These are phyloP conservation scores for Periophthalmus modestus DNA, from an alignment of 2,113 vertebrate genomes.

Conservation along the genomic window DNA sequence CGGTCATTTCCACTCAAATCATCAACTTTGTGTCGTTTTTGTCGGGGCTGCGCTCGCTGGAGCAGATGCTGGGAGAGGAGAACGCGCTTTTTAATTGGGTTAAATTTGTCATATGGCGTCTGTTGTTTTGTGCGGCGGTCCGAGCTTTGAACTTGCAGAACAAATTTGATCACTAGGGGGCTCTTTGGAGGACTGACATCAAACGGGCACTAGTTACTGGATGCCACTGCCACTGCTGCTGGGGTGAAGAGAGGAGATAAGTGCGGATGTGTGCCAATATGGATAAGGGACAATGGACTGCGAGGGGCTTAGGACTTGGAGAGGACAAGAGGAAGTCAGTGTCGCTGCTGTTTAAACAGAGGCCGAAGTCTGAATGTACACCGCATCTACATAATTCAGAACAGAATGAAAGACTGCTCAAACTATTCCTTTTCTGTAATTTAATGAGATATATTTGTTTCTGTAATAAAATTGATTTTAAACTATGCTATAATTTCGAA, in stretches of 20 bases:
- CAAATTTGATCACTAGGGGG: conserved; percentile 6
- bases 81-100: neutral
- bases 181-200: conserved; percentile 6
- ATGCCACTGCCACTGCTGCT: neutral
- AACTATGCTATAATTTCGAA: no score
- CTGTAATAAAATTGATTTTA: no score
- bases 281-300: conserved; percentile 10
- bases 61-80: neutral
- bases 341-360: neutral
- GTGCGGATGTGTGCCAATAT: conserved; percentile 1
- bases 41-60: neutral
- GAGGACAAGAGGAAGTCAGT: neutral
- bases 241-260: neutral
- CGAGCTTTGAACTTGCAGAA: conserved; percentile 2
- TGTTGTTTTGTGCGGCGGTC: neutral
- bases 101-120: conserved; percentile 2
- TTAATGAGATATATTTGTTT: no score
- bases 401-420: no score
- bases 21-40: neutral
- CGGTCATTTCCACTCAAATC: conserved; percentile 1
- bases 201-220: neutral
- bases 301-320: neutral
- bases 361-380: neutral
- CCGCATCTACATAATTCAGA: no score
- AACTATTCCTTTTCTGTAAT: no score